Conservation (phyloP, 64 coral and sea anemone genomes). For the Stichodactyla mertensii region DNA sequence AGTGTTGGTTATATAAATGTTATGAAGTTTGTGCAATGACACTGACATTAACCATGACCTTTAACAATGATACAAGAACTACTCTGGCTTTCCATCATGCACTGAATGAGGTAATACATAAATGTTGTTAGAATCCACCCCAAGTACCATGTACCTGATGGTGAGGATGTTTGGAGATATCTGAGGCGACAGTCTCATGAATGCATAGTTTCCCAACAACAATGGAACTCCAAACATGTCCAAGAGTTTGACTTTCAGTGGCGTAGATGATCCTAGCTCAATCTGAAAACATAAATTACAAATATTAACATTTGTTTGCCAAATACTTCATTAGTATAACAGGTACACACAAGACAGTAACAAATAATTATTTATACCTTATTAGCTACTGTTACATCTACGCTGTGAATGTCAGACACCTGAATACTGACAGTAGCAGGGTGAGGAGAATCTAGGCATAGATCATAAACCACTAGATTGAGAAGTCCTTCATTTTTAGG, state of each 20-base stretch:
- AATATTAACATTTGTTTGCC: not conserved
- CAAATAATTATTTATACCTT: constrained; percentile 50
- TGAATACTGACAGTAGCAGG: constrained; percentile 74
- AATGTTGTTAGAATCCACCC: no score
- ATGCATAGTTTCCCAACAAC: constrained; percentile 52
- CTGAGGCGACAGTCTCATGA: constrained; percentile 63
- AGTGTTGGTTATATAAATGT: no score
- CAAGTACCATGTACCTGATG: constrained; percentile 46
- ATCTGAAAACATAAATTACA: constrained; percentile 41
- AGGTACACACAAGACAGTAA: not conserved
- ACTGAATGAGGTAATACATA: no score
- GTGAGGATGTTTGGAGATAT: constrained; percentile 78
- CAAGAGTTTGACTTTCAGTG: constrained; percentile 57
- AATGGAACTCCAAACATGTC: constrained; percentile 73
- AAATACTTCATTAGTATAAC: no score
- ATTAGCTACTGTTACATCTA: constrained; percentile 78
- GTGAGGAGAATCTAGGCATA: constrained; percentile 83
- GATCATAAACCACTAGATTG: constrained; percentile 75
- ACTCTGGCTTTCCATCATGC: no score
- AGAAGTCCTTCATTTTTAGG: constrained; percentile 77
- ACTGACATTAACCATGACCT: no score
- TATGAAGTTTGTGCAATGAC: no score
- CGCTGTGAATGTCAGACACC: constrained; percentile 82
- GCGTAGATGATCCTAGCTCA: constrained; percentile 65
- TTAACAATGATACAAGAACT: no score